phyloP scores from a whole-genome alignment of 2,113 vertebrate genomes.

The Perccottus glenii region DNA sequence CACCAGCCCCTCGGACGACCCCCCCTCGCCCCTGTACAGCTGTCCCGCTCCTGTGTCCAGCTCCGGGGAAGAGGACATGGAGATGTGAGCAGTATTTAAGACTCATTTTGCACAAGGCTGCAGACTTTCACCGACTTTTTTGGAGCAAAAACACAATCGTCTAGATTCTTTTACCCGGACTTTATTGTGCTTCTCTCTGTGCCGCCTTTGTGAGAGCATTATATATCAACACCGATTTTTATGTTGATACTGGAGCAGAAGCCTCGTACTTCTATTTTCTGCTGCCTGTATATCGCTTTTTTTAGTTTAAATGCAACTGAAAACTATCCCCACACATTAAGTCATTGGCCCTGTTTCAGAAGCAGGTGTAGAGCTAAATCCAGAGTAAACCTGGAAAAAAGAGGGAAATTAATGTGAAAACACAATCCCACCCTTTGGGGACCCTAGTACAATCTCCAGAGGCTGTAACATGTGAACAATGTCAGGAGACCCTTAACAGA shows the following conservation, averaged over 20 bases:
- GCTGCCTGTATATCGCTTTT: background rate
- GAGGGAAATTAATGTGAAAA: too few relatives aligned
- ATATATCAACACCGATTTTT: too few relatives aligned
- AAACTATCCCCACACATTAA: background rate
- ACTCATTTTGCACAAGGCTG: background rate
- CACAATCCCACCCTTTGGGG: too few relatives aligned
- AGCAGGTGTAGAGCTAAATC: too few relatives aligned
- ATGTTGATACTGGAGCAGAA: too few relatives aligned
- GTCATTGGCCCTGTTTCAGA: too few relatives aligned
- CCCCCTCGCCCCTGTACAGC: constrained; percentile 50
- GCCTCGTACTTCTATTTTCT: background rate
- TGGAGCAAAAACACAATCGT: too few relatives aligned
- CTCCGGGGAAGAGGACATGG: constrained; percentile 82
- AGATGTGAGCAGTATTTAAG: constrained; percentile 63
- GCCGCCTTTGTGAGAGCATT: background rate
- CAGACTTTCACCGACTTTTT: background rate
- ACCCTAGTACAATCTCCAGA: too few relatives aligned
- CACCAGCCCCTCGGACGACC: constrained; percentile 41
- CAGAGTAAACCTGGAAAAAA: too few relatives aligned
- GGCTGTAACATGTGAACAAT: too few relatives aligned
- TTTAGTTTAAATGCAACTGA: background rate
- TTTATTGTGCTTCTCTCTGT: background rate
- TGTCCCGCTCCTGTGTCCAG: constrained; percentile 46
- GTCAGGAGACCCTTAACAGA: too few relatives aligned
- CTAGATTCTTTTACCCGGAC: background rate